phyloP scores from a whole-genome alignment of 2,888 invertebrate species.

The Ormyrus pomaceus region DNA sequence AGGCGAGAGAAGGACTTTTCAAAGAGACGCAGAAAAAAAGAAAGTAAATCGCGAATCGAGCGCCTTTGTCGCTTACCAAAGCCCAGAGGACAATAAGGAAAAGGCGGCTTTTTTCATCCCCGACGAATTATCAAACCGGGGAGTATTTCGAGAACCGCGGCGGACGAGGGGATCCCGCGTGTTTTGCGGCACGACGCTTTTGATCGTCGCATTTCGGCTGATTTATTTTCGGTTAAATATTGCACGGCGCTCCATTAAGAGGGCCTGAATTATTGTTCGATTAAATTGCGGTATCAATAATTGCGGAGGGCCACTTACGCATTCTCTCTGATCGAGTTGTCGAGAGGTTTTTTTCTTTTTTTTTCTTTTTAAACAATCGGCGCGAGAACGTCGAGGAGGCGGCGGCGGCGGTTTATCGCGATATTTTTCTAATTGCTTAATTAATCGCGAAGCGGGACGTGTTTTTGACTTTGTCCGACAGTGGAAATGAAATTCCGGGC shows the following conservation, averaged over 20 bases:
- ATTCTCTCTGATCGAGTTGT: too few species aligned
- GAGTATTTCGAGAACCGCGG: neutral
- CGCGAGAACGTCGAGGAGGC: too few species aligned
- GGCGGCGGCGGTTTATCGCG: neutral
- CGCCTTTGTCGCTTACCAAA: constrained; percentile 13
- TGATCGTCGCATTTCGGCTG: neutral
- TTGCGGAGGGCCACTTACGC: too few species aligned
- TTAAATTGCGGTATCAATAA: too few species aligned
- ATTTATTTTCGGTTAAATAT: neutral
- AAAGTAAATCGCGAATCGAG: constrained; percentile 36
- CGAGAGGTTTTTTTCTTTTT: too few species aligned
- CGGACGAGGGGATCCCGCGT: neutral
- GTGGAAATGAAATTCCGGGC: neutral
- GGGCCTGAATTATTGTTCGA: too few species aligned
- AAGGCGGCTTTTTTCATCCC: constrained; percentile 1
- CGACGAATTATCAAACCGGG: neutral
- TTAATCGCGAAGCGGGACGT: too few species aligned
- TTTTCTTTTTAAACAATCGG: too few species aligned
- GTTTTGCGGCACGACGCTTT: neutral
- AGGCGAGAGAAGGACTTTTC: too few species aligned
- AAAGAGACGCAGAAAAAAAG: neutral
- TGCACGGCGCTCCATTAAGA: too few species aligned
- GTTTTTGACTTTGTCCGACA: neutral
- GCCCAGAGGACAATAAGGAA: constrained; percentile 45
- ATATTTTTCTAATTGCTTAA: neutral